Conservation (phyloP, 2,888 invertebrate genomes). For the Shargacucullia verbasci region DNA sequence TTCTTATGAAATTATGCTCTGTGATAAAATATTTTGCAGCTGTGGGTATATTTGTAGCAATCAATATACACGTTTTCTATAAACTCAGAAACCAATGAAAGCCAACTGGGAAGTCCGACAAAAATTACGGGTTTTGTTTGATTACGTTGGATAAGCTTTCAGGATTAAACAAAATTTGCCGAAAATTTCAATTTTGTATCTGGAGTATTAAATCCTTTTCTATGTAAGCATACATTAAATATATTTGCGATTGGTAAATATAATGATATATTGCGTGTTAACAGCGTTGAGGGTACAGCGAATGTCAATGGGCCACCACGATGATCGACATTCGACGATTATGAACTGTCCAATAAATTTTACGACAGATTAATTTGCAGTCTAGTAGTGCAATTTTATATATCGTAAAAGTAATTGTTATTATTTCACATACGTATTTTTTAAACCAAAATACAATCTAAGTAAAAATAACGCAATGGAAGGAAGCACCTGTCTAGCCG, state of each 20-base stretch:
- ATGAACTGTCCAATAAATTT: slow-evolving; percentile 22
- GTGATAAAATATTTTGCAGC: no score
- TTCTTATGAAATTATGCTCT: no score
- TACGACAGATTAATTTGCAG: slow-evolving; percentile 6
- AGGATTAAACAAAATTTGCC: no score
- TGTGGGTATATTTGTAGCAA: no score
- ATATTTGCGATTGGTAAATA: slow-evolving; percentile 6
- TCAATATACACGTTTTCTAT: no score
- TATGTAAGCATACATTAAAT: slow-evolving; percentile 10
- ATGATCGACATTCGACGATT: slow-evolving; percentile 37
- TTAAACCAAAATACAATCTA: neutral
- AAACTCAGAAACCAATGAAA: no score
- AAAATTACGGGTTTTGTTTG: no score
- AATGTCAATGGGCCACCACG: slow-evolving; percentile 27
- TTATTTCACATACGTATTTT: no score
- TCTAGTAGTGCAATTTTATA: no score
- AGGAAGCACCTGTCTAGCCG: slow-evolving; percentile 24
- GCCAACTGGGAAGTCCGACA: no score
- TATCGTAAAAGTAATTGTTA: no score
- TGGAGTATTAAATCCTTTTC: neutral
- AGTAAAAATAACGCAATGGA: slow-evolving; percentile 1
- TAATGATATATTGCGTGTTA: slow-evolving; percentile 9
- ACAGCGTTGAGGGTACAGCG: slow-evolving; percentile 22
- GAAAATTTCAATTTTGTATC: neutral
- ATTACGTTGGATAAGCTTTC: no score